phyloP scores from a whole-genome alignment of 2,113 vertebrate species.

The Alces alces region DNA sequence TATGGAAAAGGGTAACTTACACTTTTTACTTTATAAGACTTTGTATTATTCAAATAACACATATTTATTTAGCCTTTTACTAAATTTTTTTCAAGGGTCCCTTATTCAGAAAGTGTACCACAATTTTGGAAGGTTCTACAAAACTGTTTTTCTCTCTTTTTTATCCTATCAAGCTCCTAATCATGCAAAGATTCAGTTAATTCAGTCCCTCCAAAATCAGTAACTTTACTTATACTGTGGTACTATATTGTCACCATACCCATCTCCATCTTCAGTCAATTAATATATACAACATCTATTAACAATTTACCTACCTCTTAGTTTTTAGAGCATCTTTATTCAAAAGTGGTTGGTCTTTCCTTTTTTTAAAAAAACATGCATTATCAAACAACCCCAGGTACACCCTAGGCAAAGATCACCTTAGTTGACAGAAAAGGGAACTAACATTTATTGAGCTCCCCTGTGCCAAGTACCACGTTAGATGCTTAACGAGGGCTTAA shows the following conservation, averaged over 20 bases:
- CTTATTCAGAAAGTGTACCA: neutral
- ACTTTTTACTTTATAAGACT: neutral
- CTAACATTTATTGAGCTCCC: neutral
- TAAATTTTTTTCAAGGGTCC: neutral
- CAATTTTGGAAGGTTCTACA: neutral
- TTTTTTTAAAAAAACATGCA: neutral
- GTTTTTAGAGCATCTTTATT: constrained; percentile 7
- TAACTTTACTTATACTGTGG: neutral
- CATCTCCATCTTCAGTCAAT: neutral
- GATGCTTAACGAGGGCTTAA: neutral
- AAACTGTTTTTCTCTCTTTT: neutral
- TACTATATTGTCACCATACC: neutral
- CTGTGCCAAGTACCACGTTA: neutral
- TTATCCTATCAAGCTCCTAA: neutral
- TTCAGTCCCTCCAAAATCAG: neutral
- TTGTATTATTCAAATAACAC: neutral
- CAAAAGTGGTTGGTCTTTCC: neutral
- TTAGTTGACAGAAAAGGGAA: neutral
- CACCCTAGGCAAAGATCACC: neutral
- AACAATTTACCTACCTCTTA: neutral
- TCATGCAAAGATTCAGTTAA: neutral
- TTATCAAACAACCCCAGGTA: neutral
- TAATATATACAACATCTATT: neutral
- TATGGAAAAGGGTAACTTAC: neutral
- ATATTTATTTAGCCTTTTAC: neutral